Percentiles rank a stretch among this genome's conserved stretches.
Evolutionary conservation across 2,113 vertebrate species (phyloP).

Genomic region (Charadrius vociferus): DNA sequence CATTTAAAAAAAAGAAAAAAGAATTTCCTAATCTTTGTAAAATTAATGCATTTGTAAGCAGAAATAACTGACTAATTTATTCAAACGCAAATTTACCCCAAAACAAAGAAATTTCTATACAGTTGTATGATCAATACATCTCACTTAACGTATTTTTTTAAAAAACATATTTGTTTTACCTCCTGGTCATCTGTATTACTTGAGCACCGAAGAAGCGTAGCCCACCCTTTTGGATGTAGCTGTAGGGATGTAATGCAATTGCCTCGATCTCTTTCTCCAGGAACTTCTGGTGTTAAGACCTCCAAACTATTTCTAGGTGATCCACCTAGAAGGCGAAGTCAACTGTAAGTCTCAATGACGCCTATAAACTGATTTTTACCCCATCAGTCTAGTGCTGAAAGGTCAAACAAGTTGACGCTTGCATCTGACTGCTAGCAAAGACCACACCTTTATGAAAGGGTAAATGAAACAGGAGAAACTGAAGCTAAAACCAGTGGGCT

Average conservation of each 20-base stretch:
- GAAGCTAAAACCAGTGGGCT: neutral
- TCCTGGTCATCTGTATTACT: constrained; percentile 98
- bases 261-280: constrained; percentile 91
- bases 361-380: neutral
- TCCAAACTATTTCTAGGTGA: constrained; percentile 96
- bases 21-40: neutral
- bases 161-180: constrained; percentile 66
- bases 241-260: constrained; percentile 99
- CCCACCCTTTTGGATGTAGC: constrained; percentile 98
- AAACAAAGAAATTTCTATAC: neutral
- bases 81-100: neutral
- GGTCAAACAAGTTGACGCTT: neutral
- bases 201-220: constrained; percentile 93
- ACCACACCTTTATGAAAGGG: fast-evolving
- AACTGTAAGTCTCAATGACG: neutral
- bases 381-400: neutral
- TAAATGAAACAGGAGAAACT: neutral
- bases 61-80: neutral
- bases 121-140: neutral
- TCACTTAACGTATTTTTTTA: neutral
- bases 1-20: neutral
- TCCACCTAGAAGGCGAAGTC: constrained; percentile 75
- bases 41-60: neutral
- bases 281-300: constrained; percentile 96
- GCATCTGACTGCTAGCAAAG: neutral